These are phyloP conservation scores for Thalassophryne amazonica DNA, from an alignment of 2,797 vertebrate genomes.

Conservation along the genomic window DNA sequence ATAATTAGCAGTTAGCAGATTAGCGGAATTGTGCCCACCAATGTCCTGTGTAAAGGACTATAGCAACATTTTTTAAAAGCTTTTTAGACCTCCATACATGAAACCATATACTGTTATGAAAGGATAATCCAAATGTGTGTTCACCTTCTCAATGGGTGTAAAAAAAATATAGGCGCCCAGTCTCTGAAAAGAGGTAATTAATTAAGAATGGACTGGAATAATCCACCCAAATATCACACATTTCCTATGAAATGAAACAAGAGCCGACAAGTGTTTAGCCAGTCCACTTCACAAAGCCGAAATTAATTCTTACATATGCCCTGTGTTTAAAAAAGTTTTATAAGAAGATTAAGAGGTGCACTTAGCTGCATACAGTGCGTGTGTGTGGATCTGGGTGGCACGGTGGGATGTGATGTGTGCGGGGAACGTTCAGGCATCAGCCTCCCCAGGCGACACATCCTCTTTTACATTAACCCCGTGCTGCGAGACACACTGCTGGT, in stretches of 20 bases:
- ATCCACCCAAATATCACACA: slow-evolving; percentile 7
- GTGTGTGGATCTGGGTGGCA: slow-evolving; percentile 37
- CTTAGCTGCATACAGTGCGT: slow-evolving; percentile 35
- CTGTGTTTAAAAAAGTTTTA: slow-evolving; percentile 46
- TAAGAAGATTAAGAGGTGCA: slow-evolving; percentile 61
- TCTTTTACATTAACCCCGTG: slow-evolving; percentile 62
- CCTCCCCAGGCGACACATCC: slow-evolving; percentile 40
- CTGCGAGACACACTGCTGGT: slow-evolving; percentile 45
- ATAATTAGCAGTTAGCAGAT: no score
- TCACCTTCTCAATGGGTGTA: no score
- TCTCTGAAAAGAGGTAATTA: neutral
- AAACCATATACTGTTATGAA: neutral
- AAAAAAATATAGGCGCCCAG: no score
- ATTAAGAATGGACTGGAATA: slow-evolving; percentile 11
- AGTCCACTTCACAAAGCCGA: slow-evolving; percentile 16
- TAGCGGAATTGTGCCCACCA: no score
- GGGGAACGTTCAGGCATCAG: slow-evolving; percentile 38
- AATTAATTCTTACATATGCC: slow-evolving; percentile 46
- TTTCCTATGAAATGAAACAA: slow-evolving; percentile 15
- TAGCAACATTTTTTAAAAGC: no score
- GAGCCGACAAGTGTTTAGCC: slow-evolving; percentile 5
- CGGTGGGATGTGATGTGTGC: slow-evolving; percentile 36
- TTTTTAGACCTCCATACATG: neutral
- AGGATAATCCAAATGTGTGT: slow-evolving; percentile 1
- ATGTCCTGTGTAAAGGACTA: no score